Base-by-base conservation (phyloP, 1,140 invertebrate genomes). In the Venturia canescens region DNA sequence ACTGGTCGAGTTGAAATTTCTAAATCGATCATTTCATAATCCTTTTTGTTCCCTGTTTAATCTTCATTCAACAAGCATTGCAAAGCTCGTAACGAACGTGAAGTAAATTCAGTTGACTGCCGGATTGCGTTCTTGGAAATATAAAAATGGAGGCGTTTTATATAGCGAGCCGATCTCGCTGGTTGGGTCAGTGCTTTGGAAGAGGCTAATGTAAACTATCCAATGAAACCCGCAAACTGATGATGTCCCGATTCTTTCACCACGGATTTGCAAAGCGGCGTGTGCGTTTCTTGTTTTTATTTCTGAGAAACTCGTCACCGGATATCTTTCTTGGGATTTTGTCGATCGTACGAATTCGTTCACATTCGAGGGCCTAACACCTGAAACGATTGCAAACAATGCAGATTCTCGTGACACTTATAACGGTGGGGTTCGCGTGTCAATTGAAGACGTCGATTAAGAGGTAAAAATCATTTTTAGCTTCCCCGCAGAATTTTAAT, bases 301-400 rank as follows among this genome's bases (percentile, higher is more conserved):
- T 78, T 78, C 75, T 31, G 6, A 57, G 75, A 78, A 78, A 31
- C 66, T 66, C 16, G 66, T 66, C 44, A 31, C 48, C 31, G 50
- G 74, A 57, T 34, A 26, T 38, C 38, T 29, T 27, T 57, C 21
- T 34, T 66, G 5, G 18, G 1, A 57, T 21, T n/a, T 57, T 57
- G 18, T 16, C 53, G 0, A 57, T 57, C 53, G 53, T 57, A 21
- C 2, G 5, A 7, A n/a, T 57, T 57, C 5, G 1, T n/a, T 57
- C 5, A 21, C 53, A 57, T 57, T 57, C 53, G 53, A 7, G 53
- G 0, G 18, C 21, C 21, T 57, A n/a, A 57, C 4, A n/a, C 53
- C n/a, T 23, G 15, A 57, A 11, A 38, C 34, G 63, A n/a, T 70
- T 70, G 1, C 67, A 18, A 38, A 38, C 67, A 38, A 70, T 70